phyloP scores from a whole-genome alignment of 2,797 vertebrate species.

The Schizopygopsis malacanthus region DNA sequence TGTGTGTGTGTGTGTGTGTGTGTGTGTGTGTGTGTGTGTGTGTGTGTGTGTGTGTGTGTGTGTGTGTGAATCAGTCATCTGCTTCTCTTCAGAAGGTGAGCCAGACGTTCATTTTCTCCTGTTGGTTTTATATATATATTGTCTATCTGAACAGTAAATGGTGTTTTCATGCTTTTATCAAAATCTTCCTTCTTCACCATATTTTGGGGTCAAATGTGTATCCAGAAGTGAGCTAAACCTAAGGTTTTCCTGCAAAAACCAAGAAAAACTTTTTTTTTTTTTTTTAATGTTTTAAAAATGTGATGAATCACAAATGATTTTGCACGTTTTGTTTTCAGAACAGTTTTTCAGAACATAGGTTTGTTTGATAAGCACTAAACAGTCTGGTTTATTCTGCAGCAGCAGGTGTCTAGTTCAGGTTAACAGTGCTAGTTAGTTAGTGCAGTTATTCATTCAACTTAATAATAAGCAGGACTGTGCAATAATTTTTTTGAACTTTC shows the following conservation, averaged over 20 bases:
- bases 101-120: not conserved
- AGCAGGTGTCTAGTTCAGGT: not conserved
- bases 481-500: not conserved
- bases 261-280: too few species aligned
- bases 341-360: not conserved
- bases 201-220: not conserved
- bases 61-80: not conserved
- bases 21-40: not conserved
- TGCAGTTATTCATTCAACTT: not conserved
- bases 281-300: too few species aligned
- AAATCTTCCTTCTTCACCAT: not conserved
- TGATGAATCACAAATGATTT: too few species aligned
- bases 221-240: not conserved
- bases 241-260: too few species aligned
- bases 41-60: not conserved
- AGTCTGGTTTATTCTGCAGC: not conserved
- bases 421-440: not conserved
- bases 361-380: not conserved
- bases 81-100: slow-evolving; percentile 4
- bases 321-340: too few species aligned
- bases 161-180: not conserved
- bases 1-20: too few species aligned
- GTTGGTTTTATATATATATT: not conserved
- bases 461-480: not conserved
- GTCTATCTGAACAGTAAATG: not conserved